Evolutionary conservation across 2,113 vertebrate genomes (phyloP), one percentile per base, ranked within the genome.

Genomic region (Motacilla alba): DNA sequence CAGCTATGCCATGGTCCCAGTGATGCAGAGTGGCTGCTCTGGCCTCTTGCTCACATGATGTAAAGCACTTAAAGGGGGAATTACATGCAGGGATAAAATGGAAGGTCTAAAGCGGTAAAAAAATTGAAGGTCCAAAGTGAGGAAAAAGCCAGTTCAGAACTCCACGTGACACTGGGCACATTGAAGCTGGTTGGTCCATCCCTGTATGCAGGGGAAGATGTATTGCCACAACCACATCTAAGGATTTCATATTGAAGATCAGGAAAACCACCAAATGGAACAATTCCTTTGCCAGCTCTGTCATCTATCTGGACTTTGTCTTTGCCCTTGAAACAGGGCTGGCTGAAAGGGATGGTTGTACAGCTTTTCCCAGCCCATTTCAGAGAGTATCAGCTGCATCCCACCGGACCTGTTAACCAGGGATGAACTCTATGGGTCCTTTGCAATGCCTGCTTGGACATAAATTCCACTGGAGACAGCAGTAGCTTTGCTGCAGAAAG

Each of bases 131-230:
- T 52, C 35, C 39, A 52, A 63, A 50, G 27, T 78, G 68, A 15
- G 37, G 26, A 75, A 70, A 15, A 12, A 0, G 0, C 4, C 9
- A 4, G 35, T 73, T 58, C 17, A 20, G 46, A 50, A 21, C 15
- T 43, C 17, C 2, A 0, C 26, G 17, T 49, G 46, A 17, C 0
- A 0, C 50, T 27, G n/a, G 7, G 13, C 2, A 1, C 26, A 46
- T n/a, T 6, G 8, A 35, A 37, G 58, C 24, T 3, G 7, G 20
- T 26, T 47, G 33, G 31, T 77, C 39, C 11, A 0, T 52, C 35
- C 63, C 52, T 31, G 33, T 17, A 1, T 20, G 50, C 35, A 55
- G 43, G 9, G 31, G 14, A 81, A 8, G 47, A 47, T 28, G 11
- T 31, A 37, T 22, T 12, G 3, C 50, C 35, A 55, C 64, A 59